A percentile compares a stretch with the other conserved stretches of the same genome.
These are phyloP conservation scores for Nasonovia ribisnigri DNA, from an alignment of 2,888 invertebrate species.

Conservation along the genomic window DNA sequence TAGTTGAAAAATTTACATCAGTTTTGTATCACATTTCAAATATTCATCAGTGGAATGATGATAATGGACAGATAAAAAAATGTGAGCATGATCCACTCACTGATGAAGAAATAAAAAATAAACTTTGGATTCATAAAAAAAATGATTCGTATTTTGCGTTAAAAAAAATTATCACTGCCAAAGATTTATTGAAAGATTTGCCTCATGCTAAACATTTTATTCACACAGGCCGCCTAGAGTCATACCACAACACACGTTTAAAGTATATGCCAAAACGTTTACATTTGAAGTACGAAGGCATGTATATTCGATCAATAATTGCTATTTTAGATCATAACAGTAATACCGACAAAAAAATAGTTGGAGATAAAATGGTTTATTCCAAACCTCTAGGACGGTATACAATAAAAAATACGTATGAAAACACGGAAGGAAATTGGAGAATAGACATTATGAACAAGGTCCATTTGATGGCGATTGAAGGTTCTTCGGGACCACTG, in stretches of 20 bases:
- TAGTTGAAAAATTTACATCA: too few relatives aligned
- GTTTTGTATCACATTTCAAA: too few relatives aligned
- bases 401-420: slow-evolving; percentile 33
- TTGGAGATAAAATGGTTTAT: slow-evolving; percentile 38
- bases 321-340: slow-evolving; percentile 61
- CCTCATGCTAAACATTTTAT: slow-evolving; percentile 33
- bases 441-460: slow-evolving; percentile 42
- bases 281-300: slow-evolving; percentile 57
- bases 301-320: slow-evolving; percentile 56
- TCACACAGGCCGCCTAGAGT: slow-evolving; percentile 51
- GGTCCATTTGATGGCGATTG: too few relatives aligned
- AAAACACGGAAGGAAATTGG: slow-evolving; percentile 26
- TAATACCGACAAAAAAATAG: slow-evolving; percentile 21
- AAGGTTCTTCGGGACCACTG: not conserved
- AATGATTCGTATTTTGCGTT: too few relatives aligned
- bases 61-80: too few relatives aligned
- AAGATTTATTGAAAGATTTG: slow-evolving; percentile 45
- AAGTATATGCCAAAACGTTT: slow-evolving; percentile 63
- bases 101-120: too few relatives aligned
- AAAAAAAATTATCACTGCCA: slow-evolving; percentile 32
- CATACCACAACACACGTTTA: slow-evolving; percentile 55
- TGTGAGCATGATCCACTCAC: too few relatives aligned
- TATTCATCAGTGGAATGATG: too few relatives aligned
- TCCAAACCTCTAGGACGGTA: slow-evolving; percentile 28
- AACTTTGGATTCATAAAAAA: too few relatives aligned